Evolutionary conservation across 1,140 invertebrate genomes (phyloP), one percentile per base, ranked within the genome.

Genomic region (Bombus difficillimus): DNA sequence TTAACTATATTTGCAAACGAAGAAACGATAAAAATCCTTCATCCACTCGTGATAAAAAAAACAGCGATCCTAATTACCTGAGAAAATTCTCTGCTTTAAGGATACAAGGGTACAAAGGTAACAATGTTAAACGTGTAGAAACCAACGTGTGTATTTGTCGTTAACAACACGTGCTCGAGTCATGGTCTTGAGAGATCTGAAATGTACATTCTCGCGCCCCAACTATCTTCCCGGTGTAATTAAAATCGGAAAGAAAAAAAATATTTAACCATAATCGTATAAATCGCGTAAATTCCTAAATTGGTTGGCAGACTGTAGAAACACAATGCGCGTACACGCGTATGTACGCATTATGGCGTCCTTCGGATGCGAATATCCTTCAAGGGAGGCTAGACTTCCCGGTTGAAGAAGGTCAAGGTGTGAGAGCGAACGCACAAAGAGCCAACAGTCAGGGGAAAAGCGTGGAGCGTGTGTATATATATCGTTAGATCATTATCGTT

Each of bases 351-450:
- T 28, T 25, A 57, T 28, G 53, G 22, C 25, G 71, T 32, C n/a
- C 69, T 62, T 15, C 9, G 22, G 59, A 37, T 41, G 37, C 78
- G 66, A 59, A 34, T 73, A 74, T 53, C 68, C 78, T 77, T 41
- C 66, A 74, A 87, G 85, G 77, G 64, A 73, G 81, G 47, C 86
- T 85, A 75, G 69, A 87, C 75, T 91, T 92, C 92, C 90, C 87
- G 91, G 91, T 93, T 92, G 89, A 92, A 88, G 83, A 92, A 92
- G 92, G 91, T 93, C 91, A 93, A 93, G 91, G 92, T 92, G 89
- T 89, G 88, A 91, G 91, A 93, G 91, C 91, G 90, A 92, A 92
- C 89, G 91, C 77, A 91, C 88, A 34, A 43, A 78, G 39, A 64
- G 75, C 43, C 53, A 39, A 43, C 71, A 34, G 64, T 32, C 64